Conservation (phyloP, 2,113 vertebrate genomes). For the Cranoglanis bouderius region DNA sequence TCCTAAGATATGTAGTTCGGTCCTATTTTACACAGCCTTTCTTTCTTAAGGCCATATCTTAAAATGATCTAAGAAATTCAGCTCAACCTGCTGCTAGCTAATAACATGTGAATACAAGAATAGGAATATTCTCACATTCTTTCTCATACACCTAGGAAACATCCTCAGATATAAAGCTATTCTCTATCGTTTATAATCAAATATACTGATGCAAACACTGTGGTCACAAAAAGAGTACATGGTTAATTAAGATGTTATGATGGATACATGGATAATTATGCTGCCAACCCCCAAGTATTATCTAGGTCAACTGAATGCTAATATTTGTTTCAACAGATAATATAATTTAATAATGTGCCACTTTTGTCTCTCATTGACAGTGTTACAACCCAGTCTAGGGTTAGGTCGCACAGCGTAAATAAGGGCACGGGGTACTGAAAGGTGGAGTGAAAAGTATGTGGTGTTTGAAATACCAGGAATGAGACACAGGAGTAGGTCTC, state of each 20-base stretch:
- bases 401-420: too few relatives aligned
- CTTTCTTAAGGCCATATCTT: neutral
- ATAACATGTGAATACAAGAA: neutral
- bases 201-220: neutral
- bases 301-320: neutral
- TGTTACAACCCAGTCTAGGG: too few relatives aligned
- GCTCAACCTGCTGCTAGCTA: neutral
- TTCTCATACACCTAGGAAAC: neutral
- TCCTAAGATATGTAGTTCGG: neutral
- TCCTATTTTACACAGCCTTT: neutral
- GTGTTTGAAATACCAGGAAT: too few relatives aligned
- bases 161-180: neutral
- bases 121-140: neutral
- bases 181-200: neutral
- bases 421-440: too few relatives aligned
- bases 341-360: neutral
- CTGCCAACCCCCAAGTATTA: neutral
- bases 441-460: too few relatives aligned
- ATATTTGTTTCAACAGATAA: neutral
- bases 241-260: neutral
- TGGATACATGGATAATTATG: conserved; percentile 3
- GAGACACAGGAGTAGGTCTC: rapidly evolving
- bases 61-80: neutral
- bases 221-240: neutral
- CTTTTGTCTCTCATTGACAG: neutral